Base-by-base conservation (phyloP, 2,113 vertebrate species). In the Phycodurus eques region DNA sequence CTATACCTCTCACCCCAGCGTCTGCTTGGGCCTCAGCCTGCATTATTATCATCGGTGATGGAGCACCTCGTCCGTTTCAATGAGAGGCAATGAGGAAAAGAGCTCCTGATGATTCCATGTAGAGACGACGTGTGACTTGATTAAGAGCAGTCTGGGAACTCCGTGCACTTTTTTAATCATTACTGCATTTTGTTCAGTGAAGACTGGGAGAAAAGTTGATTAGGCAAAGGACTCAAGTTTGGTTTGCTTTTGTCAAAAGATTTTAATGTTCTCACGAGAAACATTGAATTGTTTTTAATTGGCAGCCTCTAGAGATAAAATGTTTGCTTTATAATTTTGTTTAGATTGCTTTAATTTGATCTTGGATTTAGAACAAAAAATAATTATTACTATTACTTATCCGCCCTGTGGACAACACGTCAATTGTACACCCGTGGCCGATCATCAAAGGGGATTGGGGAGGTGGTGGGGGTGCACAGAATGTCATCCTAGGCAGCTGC, bases 11-110 rank as follows among this genome's bases (percentile, higher is more conserved):
- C 73, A 67, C 70, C 44, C n/a, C 17, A 53, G 49, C 62, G 70
- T 69, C 60, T 72, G 67, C 74, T 67, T 11, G 2, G 2, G 51
- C 80, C 2, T 66, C 73, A 75, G 76, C 67, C 72, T 76, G 82
- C 59, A 68, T 79, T 79, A 82, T 86, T 81, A 88, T 90, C 84
- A 70, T 60, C 43, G 9, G 71, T 88, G 84, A 89, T 83, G 69
- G 80, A 89, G 64, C 64, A 53, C 81, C 71, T 70, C 60, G 59
- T 81, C 67, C 35, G 44, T 61, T 82, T 71, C 57, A 65, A 60
- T 70, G 27, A 44, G 31, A 72, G 70, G 49, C 57, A 5, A 74
- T 27, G 68, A 0, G 4, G 35, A 64, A 68, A 69, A 75, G 49
- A 42, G 43, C 46, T 68, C 14, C 35, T 42, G 42, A 47, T 68